phyloP scores from a whole-genome alignment of 1,140 invertebrate species.

The Drosophila repletoides region DNA sequence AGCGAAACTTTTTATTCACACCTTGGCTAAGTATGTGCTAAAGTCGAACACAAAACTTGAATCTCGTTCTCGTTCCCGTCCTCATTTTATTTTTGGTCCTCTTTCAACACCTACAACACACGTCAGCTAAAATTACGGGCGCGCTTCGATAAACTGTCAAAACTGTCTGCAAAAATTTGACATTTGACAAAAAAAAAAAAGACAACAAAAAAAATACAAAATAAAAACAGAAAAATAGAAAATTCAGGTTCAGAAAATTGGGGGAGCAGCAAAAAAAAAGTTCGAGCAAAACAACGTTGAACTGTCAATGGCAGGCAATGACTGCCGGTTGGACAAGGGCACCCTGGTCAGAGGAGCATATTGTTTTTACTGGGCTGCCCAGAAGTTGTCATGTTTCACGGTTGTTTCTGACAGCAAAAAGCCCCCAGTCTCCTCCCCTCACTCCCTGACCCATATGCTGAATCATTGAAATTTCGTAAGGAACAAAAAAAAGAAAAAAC shows the following conservation, averaged over 20 bases:
- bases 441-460: not conserved
- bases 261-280: conserved; percentile 31
- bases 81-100: not conserved
- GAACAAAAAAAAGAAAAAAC: conserved; percentile 35
- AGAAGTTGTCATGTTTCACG: conserved; percentile 74
- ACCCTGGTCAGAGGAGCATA: conserved; percentile 67
- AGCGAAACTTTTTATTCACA: conserved; percentile 59
- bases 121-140: conserved; percentile 75
- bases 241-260: conserved; percentile 10
- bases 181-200: conserved; percentile 63
- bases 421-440: conserved; percentile 1
- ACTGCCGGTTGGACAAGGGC: conserved; percentile 29
- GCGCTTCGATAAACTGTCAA: conserved; percentile 80
- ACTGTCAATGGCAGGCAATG: conserved; percentile 70
- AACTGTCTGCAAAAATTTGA: conserved; percentile 81
- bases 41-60: conserved; percentile 25
- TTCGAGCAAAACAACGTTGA: conserved; percentile 69
- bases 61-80: not conserved
- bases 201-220: not conserved
- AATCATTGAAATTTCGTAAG: not conserved
- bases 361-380: conserved; percentile 74
- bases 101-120: conserved; percentile 72
- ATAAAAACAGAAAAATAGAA: conserved; percentile 36
- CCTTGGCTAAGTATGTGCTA: conserved; percentile 34
- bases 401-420: conserved; percentile 71